phyloP scores from a whole-genome alignment of 2,888 invertebrate species.

The Corythucha ciliata region DNA sequence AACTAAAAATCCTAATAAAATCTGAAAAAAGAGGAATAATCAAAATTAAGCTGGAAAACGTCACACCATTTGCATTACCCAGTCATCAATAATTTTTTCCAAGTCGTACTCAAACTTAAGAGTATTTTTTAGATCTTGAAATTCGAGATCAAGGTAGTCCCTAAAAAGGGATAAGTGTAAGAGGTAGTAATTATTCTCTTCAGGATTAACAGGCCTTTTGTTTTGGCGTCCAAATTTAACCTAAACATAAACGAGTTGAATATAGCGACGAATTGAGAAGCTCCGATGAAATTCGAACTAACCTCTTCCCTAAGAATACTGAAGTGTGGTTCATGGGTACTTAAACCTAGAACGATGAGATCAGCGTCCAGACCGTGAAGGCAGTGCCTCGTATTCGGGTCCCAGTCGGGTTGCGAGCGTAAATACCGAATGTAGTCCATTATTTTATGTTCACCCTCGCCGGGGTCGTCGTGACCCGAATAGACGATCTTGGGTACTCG shows the following conservation, averaged over 20 bases:
- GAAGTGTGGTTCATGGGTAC: slow-evolving; percentile 93
- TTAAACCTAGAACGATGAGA: slow-evolving; percentile 91
- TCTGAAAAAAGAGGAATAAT: slow-evolving; percentile 38
- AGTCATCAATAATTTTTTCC: slow-evolving; percentile 91
- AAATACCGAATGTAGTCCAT: slow-evolving; percentile 95
- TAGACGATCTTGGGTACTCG: slow-evolving; percentile 73
- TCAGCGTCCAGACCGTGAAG: slow-evolving; percentile 96
- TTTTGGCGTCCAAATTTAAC: slow-evolving; percentile 62
- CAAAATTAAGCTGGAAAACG: background rate
- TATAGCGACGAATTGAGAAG: background rate
- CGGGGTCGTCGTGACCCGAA: slow-evolving; percentile 93
- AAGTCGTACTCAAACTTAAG: slow-evolving; percentile 70
- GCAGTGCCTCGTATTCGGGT: slow-evolving; percentile 89
- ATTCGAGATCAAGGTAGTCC: slow-evolving; percentile 89
- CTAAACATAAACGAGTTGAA: slow-evolving; percentile 42
- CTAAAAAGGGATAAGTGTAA: slow-evolving; percentile 84
- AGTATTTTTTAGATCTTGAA: slow-evolving; percentile 56
- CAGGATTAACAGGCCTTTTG: slow-evolving; percentile 61
- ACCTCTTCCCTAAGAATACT: slow-evolving; percentile 90
- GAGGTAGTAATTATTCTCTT: slow-evolving; percentile 86
- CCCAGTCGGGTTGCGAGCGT: slow-evolving; percentile 71
- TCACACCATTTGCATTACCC: slow-evolving; percentile 50
- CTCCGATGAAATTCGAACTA: slow-evolving; percentile 7
- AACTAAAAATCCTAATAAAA: slow-evolving; percentile 91
- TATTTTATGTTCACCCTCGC: slow-evolving; percentile 96